Evolutionary conservation across 2,888 invertebrate genomes (phyloP).

Genomic region (Caenorhabditis wallacei): DNA sequence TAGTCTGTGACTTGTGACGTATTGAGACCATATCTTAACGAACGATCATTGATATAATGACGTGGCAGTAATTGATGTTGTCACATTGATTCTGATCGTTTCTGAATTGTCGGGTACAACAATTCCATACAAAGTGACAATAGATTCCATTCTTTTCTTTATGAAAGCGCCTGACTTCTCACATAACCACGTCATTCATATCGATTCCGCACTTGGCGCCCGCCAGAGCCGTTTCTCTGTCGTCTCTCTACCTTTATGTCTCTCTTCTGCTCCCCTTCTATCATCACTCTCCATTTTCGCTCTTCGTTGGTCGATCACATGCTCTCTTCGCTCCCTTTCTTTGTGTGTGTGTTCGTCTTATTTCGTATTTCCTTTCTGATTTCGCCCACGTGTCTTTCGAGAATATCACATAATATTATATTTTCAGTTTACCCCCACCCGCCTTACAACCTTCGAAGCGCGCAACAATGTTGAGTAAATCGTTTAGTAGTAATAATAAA

Average conservation of each 20-base stretch:
- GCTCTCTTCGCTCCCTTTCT: background rate
- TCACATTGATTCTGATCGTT: background rate
- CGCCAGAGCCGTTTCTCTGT: constrained; percentile 5
- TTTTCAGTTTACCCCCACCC: constrained; percentile 38
- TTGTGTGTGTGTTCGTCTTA: too few relatives aligned
- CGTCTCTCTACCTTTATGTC: background rate
- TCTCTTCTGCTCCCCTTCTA: too few relatives aligned
- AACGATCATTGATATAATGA: background rate
- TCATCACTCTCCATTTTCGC: background rate
- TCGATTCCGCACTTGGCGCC: background rate
- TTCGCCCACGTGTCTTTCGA: too few relatives aligned
- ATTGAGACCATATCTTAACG: too few relatives aligned
- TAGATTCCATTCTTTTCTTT: background rate
- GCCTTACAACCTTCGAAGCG: background rate
- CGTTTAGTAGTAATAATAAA: constrained; percentile 55
- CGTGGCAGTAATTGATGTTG: background rate
- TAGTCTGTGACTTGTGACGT: too few relatives aligned
- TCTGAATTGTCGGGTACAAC: background rate
- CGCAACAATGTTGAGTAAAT: constrained; percentile 58
- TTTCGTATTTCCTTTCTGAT: background rate
- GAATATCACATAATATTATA: constrained; percentile 1
- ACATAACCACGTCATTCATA: background rate
- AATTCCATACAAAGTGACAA: background rate
- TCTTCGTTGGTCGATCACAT: background rate
- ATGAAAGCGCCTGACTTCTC: background rate